Evolutionary conservation across 2,113 vertebrate species (phyloP).

Genomic region (Dinomys branickii): DNA sequence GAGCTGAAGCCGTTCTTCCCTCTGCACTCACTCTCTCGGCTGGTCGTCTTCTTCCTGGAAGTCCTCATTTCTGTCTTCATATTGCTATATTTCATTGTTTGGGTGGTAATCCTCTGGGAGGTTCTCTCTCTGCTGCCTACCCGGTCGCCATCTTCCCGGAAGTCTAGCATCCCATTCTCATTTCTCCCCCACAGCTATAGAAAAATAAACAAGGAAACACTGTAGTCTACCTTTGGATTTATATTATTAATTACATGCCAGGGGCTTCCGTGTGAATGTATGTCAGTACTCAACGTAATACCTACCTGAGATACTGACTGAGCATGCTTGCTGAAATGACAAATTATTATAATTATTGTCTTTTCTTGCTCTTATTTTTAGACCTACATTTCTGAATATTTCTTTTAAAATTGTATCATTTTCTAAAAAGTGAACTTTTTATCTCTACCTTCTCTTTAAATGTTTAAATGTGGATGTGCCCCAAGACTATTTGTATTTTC

Average conservation of each 20-base stretch:
- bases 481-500: neutral
- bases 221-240: neutral
- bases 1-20: no score
- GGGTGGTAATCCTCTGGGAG: no score
- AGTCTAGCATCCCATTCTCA: neutral
- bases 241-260: neutral
- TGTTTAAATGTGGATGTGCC: neutral
- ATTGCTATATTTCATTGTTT: no score
- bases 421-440: neutral
- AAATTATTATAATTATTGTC: neutral
- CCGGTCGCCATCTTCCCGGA: no score
- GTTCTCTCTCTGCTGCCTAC: no score
- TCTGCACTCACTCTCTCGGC: no score
- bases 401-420: neutral
- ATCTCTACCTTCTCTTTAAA: neutral
- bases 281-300: neutral
- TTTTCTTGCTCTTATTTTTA: neutral
- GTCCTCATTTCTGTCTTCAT: no score
- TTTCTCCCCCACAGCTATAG: neutral
- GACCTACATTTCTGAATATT: neutral
- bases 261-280: neutral
- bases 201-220: neutral
- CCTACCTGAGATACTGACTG: neutral
- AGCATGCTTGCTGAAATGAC: neutral
- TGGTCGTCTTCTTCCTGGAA: no score